Base-by-base conservation (phyloP, 2,113 vertebrate species). In the Sceloporus tristichus region DNA sequence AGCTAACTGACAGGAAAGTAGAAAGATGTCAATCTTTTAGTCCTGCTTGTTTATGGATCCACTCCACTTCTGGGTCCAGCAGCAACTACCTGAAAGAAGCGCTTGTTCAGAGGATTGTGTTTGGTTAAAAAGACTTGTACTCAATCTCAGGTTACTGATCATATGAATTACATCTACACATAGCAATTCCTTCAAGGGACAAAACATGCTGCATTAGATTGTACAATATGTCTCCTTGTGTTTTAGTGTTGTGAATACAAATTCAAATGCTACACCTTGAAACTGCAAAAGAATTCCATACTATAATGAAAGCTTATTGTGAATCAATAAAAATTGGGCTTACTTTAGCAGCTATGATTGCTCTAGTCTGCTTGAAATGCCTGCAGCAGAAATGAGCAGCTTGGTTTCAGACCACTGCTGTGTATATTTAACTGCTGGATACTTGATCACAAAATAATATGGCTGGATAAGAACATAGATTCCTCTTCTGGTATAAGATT, bases 351-450 rank as follows among this genome's bases (percentile, higher is more conserved):
- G 91, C 86, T 92, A 88, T 82, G 88, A 95, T 95, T 96, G 95
- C 94, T 90, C 75, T 48, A 88, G 85, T 92, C 93, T 91, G 91
- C 84, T 94, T 88, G 90, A 93, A 93, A 87, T 85, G 93, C 93
- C 91, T 75, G 48, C 85, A 94, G 89, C 89, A 95, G 92, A 93
- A 96, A 95, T 80, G 91, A 95, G 95, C 92, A 95, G 82, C 92
- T 92, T 92, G 92, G 94, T 95, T 95, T 92, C 93, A 94, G 91
- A 88, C 92, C 85, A 95, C 93, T 93, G 80, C 92, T 93, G 92
- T 86, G 93, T 94, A 92, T 94, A 94, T 96, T 96, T 95, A 94
- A 95, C 89, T 93, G 90, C 91, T 81, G 92, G 92, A 93, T 94
- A 87, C 91, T 92, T 90, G 90, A 92, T 94, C 10, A 1, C 79